Conservation (phyloP, 1,140 invertebrate genomes). For the Drosophila baimaii region DNA sequence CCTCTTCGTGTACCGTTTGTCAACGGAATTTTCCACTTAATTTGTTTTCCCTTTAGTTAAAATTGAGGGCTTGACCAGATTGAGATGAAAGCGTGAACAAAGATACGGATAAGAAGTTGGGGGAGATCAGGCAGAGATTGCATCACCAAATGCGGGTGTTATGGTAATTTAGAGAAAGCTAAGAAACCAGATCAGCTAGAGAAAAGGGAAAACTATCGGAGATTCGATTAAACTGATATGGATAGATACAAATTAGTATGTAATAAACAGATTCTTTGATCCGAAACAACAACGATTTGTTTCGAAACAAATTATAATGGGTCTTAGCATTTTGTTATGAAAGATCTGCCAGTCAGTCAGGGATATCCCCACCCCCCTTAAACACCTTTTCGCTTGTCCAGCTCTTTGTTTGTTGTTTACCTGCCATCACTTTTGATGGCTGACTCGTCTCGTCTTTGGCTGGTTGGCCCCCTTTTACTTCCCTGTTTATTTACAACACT, state of each 20-base stretch:
- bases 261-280: slow-evolving; percentile 18
- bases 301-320: slow-evolving; percentile 9
- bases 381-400: slow-evolving; percentile 2
- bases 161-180: slow-evolving; percentile 44
- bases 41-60: slow-evolving; percentile 34
- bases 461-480: slow-evolving; percentile 17
- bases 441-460: slow-evolving; percentile 1
- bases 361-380: neutral
- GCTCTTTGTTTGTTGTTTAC: slow-evolving; percentile 22
- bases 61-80: neutral
- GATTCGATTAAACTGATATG: slow-evolving; percentile 11
- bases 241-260: slow-evolving; percentile 16
- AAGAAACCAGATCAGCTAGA: slow-evolving; percentile 18
- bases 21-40: slow-evolving; percentile 35
- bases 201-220: slow-evolving; percentile 8
- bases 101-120: neutral
- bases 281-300: neutral
- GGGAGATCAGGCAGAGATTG: slow-evolving; percentile 5
- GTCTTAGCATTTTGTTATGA: slow-evolving; percentile 5
- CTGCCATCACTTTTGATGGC: slow-evolving; percentile 17
- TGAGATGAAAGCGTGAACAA: slow-evolving; percentile 32
- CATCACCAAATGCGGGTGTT: slow-evolving; percentile 41
- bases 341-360: slow-evolving; percentile 3
- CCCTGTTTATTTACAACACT: slow-evolving; percentile 38
- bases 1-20: slow-evolving; percentile 21